Conservation (phyloP, 2,113 vertebrate genomes). For the Coryphaenoides rupestris region DNA sequence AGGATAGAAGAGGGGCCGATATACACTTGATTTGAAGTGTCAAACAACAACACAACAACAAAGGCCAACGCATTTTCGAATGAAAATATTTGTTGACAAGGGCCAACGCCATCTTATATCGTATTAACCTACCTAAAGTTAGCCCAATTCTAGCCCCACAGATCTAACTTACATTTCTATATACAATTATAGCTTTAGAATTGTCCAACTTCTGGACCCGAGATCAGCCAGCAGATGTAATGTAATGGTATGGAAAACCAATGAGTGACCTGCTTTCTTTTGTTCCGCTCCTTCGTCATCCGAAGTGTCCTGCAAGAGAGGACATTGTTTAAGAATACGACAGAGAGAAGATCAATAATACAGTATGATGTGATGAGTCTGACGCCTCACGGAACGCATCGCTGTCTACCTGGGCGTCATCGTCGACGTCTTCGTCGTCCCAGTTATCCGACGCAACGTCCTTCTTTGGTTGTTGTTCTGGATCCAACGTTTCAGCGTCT, state of each 20-base stretch:
- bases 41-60: too few relatives aligned
- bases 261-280: slow-evolving; percentile 65
- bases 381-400: background rate
- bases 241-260: background rate
- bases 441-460: slow-evolving; percentile 68
- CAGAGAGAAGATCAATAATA: background rate
- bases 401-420: slow-evolving; percentile 78
- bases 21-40: background rate
- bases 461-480: slow-evolving; percentile 57
- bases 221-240: too few relatives aligned
- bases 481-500: slow-evolving; percentile 76
- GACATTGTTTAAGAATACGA: background rate
- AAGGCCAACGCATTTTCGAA: too few relatives aligned
- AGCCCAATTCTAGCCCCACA: too few relatives aligned
- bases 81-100: too few relatives aligned
- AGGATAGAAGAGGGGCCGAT: background rate
- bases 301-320: slow-evolving; percentile 81
- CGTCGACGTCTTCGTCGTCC: slow-evolving; percentile 83
- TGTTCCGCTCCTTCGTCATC: slow-evolving; percentile 81
- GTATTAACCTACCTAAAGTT: too few relatives aligned
- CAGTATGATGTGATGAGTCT: background rate
- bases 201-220: too few relatives aligned
- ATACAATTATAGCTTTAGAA: too few relatives aligned
- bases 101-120: too few relatives aligned
- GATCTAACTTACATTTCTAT: too few relatives aligned